phyloP scores from a whole-genome alignment of 2,797 vertebrate species.

The Neoniphon sammara region DNA sequence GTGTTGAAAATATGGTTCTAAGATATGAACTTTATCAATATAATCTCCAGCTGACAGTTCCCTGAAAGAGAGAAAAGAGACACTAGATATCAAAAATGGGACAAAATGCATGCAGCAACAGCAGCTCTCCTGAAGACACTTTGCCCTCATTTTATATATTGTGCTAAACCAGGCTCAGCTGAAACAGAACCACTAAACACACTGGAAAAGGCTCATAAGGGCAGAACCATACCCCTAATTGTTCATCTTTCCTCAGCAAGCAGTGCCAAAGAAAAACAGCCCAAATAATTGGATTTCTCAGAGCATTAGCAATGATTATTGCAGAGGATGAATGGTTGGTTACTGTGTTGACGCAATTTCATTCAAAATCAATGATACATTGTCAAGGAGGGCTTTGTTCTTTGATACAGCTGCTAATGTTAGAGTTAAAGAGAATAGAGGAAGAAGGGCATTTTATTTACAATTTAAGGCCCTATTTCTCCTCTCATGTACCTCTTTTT shows the following conservation, averaged over 20 bases:
- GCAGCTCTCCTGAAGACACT: neutral
- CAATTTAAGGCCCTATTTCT: constrained; percentile 19
- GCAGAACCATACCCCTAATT: constrained; percentile 38
- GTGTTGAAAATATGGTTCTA: neutral
- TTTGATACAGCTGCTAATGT: constrained; percentile 44
- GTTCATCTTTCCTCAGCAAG: constrained; percentile 49
- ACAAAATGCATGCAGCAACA: neutral
- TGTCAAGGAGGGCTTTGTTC: constrained; percentile 61
- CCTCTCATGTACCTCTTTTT: neutral
- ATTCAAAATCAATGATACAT: constrained; percentile 57
- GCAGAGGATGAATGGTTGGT: constrained; percentile 46
- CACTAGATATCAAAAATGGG: too few relatives aligned
- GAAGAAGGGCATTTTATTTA: too few relatives aligned
- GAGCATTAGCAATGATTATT: constrained; percentile 57
- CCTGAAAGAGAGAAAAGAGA: too few relatives aligned
- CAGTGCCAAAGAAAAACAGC: constrained; percentile 37
- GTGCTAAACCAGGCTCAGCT: constrained; percentile 13
- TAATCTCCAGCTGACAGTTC: too few relatives aligned
- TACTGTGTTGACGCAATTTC: constrained; percentile 43
- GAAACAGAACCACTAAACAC: constrained; percentile 9
- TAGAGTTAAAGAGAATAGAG: constrained; percentile 29
- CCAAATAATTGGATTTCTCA: constrained; percentile 65
- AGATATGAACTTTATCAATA: neutral
- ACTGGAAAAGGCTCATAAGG: constrained; percentile 23
- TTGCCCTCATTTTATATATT: neutral